Percentiles rank a stretch among this genome's conserved stretches.
Evolutionary conservation across 1,140 invertebrate species (phyloP).

Genomic region (Achroia grisella): DNA sequence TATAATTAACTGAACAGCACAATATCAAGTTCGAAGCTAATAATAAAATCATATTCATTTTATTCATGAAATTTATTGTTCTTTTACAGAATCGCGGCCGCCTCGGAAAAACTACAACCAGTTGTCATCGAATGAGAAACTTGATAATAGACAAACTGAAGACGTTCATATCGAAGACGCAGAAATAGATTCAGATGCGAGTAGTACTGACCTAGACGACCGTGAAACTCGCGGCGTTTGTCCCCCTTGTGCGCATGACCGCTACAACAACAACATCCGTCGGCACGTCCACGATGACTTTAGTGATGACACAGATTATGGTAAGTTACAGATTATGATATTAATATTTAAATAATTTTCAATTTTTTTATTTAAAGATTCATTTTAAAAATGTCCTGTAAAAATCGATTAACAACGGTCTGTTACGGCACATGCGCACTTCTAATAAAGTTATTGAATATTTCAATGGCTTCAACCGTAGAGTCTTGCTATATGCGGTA

Average conservation of each 20-base stretch:
- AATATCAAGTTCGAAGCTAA: no score
- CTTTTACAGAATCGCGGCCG: constrained; percentile 57
- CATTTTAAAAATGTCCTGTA: background rate
- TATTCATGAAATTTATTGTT: background rate
- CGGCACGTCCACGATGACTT: constrained; percentile 63
- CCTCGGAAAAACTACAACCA: constrained; percentile 71
- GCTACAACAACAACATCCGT: constrained; percentile 63
- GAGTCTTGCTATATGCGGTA: no score
- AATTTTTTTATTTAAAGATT: background rate
- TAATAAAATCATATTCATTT: no score
- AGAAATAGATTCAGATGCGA: constrained; percentile 65
- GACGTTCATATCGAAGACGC: constrained; percentile 61
- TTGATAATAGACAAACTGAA: constrained; percentile 56
- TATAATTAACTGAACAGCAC: no score
- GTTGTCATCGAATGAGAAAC: constrained; percentile 66
- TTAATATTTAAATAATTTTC: background rate
- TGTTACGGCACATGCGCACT: background rate
- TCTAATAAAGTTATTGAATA: no score
- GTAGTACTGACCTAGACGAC: constrained; percentile 68
- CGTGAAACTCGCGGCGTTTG: constrained; percentile 51
- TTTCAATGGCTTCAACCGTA: no score
- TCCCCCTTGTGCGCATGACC: constrained; percentile 66
- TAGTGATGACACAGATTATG: constrained; percentile 71
- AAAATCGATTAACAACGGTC: background rate
- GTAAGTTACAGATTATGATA: no score